Evolutionary conservation across 2,888 invertebrate species (phyloP).

Genomic region (Ochropleura plecta): DNA sequence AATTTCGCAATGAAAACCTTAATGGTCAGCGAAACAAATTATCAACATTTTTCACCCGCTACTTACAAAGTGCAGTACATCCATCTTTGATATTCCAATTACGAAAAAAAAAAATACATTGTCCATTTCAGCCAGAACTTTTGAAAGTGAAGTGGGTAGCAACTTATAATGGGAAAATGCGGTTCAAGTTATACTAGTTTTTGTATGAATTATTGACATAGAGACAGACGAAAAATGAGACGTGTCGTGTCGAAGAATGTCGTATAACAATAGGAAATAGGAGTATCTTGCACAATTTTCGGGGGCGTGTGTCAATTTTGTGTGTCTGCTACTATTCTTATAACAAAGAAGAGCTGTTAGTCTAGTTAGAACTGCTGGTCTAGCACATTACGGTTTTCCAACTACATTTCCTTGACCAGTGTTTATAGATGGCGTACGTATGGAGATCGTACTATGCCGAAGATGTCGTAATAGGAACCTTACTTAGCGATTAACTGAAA

Average conservation of each 20-base stretch:
- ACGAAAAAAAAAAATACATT: constrained; percentile 37
- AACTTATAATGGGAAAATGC: neutral
- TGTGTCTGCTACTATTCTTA: neutral
- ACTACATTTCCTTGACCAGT: neutral
- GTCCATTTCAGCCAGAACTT: constrained; percentile 47
- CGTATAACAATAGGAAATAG: constrained; percentile 56
- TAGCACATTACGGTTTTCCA: neutral
- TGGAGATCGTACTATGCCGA: neutral
- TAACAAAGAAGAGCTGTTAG: neutral
- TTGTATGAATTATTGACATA: constrained; percentile 54
- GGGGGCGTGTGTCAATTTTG: constrained; percentile 23
- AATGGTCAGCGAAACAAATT: constrained; percentile 54
- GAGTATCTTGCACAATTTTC: constrained; percentile 44
- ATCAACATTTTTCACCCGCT: constrained; percentile 45
- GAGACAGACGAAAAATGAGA: constrained; percentile 71
- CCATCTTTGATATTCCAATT: constrained; percentile 34
- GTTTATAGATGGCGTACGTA: neutral
- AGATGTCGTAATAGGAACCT: neutral
- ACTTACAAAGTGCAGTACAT: constrained; percentile 48
- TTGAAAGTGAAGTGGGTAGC: constrained; percentile 5
- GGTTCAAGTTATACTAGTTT: constrained; percentile 44
- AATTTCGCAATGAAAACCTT: constrained; percentile 44
- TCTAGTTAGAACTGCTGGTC: neutral
- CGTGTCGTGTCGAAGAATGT: constrained; percentile 62
- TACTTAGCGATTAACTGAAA: neutral